A percentile compares a stretch with the other conserved stretches of the same genome.
Conservation (phyloP, 2,888 invertebrate species). For the Laothoe populi region DNA sequence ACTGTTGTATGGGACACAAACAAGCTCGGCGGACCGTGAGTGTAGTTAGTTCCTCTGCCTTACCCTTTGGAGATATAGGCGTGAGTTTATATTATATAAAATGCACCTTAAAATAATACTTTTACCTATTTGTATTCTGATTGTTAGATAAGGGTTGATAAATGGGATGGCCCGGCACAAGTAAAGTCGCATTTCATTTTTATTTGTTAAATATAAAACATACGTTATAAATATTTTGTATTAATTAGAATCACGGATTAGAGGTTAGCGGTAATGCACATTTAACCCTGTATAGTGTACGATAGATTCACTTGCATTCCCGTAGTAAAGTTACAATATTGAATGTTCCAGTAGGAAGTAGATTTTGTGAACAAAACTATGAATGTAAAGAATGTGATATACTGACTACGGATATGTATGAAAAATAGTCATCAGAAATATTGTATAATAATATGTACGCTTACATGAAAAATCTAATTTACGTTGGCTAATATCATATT, state of each 20-base stretch:
- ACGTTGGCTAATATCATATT: conserved; percentile 43
- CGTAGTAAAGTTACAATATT: conserved; percentile 41
- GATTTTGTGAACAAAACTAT: conserved; percentile 37
- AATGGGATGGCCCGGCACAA: no score
- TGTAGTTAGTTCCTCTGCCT: no score
- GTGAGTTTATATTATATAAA: no score
- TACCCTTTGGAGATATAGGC: no score
- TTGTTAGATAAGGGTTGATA: no score
- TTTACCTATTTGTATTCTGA: no score
- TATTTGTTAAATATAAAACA: no score
- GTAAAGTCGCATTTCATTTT: no score
- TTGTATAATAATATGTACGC: conserved; percentile 32
- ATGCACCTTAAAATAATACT: no score
- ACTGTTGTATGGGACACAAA: no score
- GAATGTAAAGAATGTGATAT: conserved; percentile 55
- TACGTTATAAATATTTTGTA: no score
- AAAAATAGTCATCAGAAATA: conserved; percentile 45
- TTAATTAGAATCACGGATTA: not conserved
- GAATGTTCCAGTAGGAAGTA: conserved; percentile 43
- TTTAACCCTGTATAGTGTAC: conserved; percentile 14
- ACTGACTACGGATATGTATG: conserved; percentile 47
- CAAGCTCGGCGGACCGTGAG: no score
- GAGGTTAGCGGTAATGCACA: not conserved
- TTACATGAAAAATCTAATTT: conserved; percentile 42
- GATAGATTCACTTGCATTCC: conserved; percentile 37